Base-by-base conservation (phyloP, 2,113 vertebrate species). In the Fukomys damarensis region DNA sequence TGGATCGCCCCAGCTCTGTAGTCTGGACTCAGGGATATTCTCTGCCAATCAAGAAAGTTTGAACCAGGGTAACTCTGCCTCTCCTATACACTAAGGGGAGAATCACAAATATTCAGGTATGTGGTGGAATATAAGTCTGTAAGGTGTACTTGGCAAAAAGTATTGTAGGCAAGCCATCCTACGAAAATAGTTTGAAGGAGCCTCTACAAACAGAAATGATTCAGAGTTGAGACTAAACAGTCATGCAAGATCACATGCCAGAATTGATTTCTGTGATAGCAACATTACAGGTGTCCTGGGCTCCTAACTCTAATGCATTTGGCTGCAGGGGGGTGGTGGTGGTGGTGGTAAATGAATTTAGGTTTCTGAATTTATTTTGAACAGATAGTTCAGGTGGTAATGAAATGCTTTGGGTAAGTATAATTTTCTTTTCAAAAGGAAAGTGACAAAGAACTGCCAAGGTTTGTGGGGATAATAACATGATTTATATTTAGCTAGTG, bases 391-490 rank as follows among this genome's bases (percentile, higher is more conserved):
- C 93, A 96, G 90, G 89, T 97, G 88, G 72, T 91, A 96, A 97
- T 97, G 93, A 91, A 96, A 95, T 83, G 58, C 94, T 97, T 89
- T 96, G 56, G 79, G 74, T 96, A 88, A 93, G 94, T 91, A 87
- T 94, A 97, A 97, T 97, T 97, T 97, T 95, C 93, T 94, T 96
- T 89, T 96, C 95, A 93, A 97, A 94, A 91, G 91, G 56, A 81
- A 98, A 91, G 86, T 96, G 97, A 90, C 80, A 97, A 96, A 95
- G 91, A 93, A 96, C 89, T 94, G 86, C 91, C 89, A 96, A 72
- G 59, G 87, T 94, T 96, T 93, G 14, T 79, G 61, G 41, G 52
- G 35, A 89, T 92, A 97, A 96, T 98, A 95, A 93, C 70, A 94
- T 52, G 35, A 24, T 97, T 96, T 97, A 86, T 86, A 54, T 89